Evolutionary conservation across 30 jellyfish, hydroid and myxozoan genomes (phyloP).

Genomic region (Hydractinia echinata): DNA sequence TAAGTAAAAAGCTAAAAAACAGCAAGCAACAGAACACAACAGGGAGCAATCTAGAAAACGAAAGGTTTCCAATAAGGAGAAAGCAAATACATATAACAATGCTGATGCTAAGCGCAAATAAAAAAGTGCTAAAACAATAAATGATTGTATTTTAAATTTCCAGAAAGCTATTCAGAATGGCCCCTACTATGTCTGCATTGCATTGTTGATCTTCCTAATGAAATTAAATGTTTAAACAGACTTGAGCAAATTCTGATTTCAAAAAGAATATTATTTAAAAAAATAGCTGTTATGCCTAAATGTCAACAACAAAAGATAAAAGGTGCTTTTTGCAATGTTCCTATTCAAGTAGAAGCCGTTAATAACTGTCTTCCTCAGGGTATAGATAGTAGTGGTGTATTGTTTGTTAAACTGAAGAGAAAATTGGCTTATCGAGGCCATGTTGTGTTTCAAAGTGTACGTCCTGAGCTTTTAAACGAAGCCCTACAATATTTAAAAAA

Average conservation of each 20-base stretch:
- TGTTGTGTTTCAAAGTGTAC: slow-evolving; percentile 9
- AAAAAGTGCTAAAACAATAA: neutral
- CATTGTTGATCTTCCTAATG: neutral
- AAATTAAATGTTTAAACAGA: neutral
- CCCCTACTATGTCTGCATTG: neutral
- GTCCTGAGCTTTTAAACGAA: slow-evolving; percentile 14
- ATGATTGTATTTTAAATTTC: neutral
- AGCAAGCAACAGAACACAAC: neutral
- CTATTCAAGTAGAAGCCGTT: neutral
- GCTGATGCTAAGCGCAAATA: no score
- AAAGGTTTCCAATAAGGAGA: no score
- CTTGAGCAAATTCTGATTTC: neutral
- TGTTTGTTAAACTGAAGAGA: neutral
- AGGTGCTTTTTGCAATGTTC: slow-evolving; percentile 23
- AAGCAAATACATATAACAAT: no score
- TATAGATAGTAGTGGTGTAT: no score
- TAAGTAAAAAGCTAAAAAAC: neutral
- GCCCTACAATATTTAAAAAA: slow-evolving; percentile 8
- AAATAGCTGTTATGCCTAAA: neutral
- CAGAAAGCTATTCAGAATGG: neutral
- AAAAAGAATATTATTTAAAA: neutral
- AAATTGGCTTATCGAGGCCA: slow-evolving; percentile 25
- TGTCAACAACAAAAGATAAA: neutral
- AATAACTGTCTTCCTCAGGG: slow-evolving; percentile 7
- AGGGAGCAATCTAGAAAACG: neutral